Percentiles rank a stretch among this genome's conserved stretches.
Evolutionary conservation across 2,888 invertebrate genomes (phyloP).

Genomic region (Agonopterix heracliana): DNA sequence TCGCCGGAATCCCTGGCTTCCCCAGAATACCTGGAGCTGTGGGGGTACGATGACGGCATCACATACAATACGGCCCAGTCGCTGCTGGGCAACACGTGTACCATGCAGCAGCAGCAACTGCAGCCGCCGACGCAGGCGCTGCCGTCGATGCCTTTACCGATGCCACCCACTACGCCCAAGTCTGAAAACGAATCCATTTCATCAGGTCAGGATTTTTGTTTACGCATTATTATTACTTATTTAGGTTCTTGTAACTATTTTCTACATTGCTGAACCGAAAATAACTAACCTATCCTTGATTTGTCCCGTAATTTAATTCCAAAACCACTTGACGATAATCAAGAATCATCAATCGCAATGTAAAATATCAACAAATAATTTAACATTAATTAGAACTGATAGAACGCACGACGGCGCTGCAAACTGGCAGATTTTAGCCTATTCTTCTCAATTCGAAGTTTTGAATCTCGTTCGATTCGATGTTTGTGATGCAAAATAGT

Average conservation of each 20-base stretch:
- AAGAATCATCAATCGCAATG: too few relatives aligned
- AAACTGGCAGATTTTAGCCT: too few relatives aligned
- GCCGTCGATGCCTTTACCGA: conserved; percentile 69
- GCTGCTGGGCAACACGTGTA: conserved; percentile 65
- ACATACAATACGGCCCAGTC: conserved; percentile 62
- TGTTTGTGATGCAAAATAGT: conserved; percentile 4
- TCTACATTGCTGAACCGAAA: too few relatives aligned
- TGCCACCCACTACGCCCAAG: conserved; percentile 71
- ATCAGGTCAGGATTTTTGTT: conserved; percentile 55
- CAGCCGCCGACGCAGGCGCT: conserved; percentile 72
- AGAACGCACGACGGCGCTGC: too few relatives aligned
- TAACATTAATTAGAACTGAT: too few relatives aligned
- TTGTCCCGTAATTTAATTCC: too few relatives aligned
- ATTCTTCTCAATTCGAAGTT: neutral
- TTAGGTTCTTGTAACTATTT: too few relatives aligned
- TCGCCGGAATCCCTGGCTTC: conserved; percentile 85
- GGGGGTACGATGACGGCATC: conserved; percentile 81
- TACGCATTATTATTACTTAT: neutral
- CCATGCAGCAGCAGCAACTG: conserved; percentile 68
- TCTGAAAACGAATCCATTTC: conserved; percentile 74
- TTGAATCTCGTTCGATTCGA: neutral
- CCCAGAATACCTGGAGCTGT: conserved; percentile 87
- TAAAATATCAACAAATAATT: too few relatives aligned
- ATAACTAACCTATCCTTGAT: too few relatives aligned
- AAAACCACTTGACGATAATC: too few relatives aligned